Conservation (phyloP, 2,888 invertebrate genomes). For the Enchytraeus crypticus region DNA sequence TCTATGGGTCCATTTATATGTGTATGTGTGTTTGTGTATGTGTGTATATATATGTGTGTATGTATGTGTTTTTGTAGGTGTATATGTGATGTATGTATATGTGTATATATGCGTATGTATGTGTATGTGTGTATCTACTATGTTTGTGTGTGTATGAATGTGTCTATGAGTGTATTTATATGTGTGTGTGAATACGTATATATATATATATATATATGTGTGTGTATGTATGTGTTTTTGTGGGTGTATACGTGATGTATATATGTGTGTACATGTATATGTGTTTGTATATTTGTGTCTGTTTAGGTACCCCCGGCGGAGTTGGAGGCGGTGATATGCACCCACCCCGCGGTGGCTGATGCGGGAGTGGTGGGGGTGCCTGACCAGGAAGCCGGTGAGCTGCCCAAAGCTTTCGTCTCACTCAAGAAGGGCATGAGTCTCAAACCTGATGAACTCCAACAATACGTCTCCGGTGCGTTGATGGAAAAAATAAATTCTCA, state of each 20-base stretch:
- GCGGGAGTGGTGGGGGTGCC: slow-evolving; percentile 13
- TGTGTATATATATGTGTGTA: no score
- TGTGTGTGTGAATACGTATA: not conserved
- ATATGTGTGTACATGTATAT: not conserved
- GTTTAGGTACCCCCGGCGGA: slow-evolving; percentile 17
- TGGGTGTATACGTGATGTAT: not conserved
- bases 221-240: not conserved
- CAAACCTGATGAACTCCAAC: slow-evolving; percentile 6
- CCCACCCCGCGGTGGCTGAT: slow-evolving; percentile 9
- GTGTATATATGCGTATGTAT: not conserved
- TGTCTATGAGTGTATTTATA: not conserved
- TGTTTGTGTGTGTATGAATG: not conserved
- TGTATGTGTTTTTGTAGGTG: slow-evolving; percentile 9
- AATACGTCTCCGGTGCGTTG: slow-evolving; percentile 8
- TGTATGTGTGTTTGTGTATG: no score
- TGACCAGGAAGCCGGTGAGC: slow-evolving; percentile 12
- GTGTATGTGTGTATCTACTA: no score
- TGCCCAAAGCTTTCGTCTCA: slow-evolving; percentile 15
- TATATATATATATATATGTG: not conserved
- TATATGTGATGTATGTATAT: not conserved
- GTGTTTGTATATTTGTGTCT: not conserved
- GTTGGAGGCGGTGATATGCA: slow-evolving; percentile 9
- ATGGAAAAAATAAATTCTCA: no score
- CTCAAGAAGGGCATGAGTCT: slow-evolving; percentile 3
- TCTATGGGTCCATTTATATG: no score